Base-by-base conservation (phyloP, 2,888 invertebrate species). In the Parascotia fuliginaria region DNA sequence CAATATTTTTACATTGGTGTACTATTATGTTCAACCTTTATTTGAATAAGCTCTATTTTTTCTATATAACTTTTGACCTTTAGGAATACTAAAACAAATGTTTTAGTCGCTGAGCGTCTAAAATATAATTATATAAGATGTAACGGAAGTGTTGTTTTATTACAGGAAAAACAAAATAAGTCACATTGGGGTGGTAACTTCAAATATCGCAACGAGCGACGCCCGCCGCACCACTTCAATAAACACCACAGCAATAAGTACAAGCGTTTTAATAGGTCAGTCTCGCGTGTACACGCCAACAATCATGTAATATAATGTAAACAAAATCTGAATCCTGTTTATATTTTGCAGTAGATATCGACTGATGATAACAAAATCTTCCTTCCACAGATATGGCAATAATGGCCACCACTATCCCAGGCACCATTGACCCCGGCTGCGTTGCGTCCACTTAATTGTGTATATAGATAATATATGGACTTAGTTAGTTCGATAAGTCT, bases 201-300 rank as follows among this genome's bases (percentile, higher is more conserved):
- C 61, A 90, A 89, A 68, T 87, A 89, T 65, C 81, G 87, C 39
- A 81, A 77, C 41, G 91, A 91, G 3, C 77, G 91, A n/a, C 87
- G 88, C 6, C 83, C 86, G 7, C 75, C 85, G 9, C 83, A 89
- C 61, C 78, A 87, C 60, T 89, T 87, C 70, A 87, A 89, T 60
- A 88, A 89, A 62, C 84, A 89, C 72, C 83, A 90, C 72, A 81
- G 74, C 70, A 88, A 88, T 67, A 92, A 91, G 72, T 91, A 91
- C 81, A 92, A 91, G 72, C 71, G 89, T 48, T 89, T 89, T 61
- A 90, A 89, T 77, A 88, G 79, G 79, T 76, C 62, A 41, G 31
- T 29, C 9, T 37, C 14, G 14, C 11, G 3, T 12, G 12, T 4
- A 13, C n/a, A 11, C 9, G 9, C n/a, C 5, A 19, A 19, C 19